Conservation (phyloP, 1,140 invertebrate species). For the Contarinia nasturtii region DNA sequence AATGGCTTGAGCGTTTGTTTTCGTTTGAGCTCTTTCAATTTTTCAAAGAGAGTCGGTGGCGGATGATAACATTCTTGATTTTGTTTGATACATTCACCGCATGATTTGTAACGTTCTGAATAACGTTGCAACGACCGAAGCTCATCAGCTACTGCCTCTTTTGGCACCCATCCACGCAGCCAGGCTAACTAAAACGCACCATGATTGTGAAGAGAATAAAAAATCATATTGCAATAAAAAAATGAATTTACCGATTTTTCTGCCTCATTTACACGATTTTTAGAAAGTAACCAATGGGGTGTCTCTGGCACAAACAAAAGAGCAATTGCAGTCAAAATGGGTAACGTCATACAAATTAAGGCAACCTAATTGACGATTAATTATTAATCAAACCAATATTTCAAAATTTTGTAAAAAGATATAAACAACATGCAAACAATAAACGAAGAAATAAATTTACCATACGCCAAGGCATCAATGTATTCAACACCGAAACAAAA, state of each 20-base stretch:
- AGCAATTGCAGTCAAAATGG: constrained; percentile 33
- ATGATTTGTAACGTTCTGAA: constrained; percentile 7
- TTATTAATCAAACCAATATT: too few species aligned
- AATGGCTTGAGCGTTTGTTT: constrained; percentile 30
- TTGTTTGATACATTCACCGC: constrained; percentile 1
- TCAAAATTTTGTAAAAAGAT: too few species aligned
- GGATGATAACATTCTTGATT: constrained; percentile 3
- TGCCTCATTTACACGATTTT: constrained; percentile 27
- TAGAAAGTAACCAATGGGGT: constrained; percentile 38
- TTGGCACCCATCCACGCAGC: constrained; percentile 28
- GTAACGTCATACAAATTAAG: too few species aligned
- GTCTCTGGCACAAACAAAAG: constrained; percentile 43
- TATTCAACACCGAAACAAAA: constrained; percentile 38
- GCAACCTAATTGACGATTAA: too few species aligned
- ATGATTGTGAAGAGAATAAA: too few species aligned
- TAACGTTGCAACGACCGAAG: constrained; percentile 21
- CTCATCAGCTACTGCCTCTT: constrained; percentile 26
- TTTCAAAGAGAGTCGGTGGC: constrained; percentile 4
- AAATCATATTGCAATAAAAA: too few species aligned
- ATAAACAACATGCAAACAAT: constrained; percentile 34
- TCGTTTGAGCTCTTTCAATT: constrained; percentile 22
- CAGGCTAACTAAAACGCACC: too few species aligned
- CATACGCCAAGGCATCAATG: constrained; percentile 37
- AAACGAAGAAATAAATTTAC: too few species aligned
- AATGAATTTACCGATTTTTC: too few species aligned